Evolutionary conservation across 2,113 vertebrate genomes (phyloP).

Genomic region (Ochotona curzoniae): DNA sequence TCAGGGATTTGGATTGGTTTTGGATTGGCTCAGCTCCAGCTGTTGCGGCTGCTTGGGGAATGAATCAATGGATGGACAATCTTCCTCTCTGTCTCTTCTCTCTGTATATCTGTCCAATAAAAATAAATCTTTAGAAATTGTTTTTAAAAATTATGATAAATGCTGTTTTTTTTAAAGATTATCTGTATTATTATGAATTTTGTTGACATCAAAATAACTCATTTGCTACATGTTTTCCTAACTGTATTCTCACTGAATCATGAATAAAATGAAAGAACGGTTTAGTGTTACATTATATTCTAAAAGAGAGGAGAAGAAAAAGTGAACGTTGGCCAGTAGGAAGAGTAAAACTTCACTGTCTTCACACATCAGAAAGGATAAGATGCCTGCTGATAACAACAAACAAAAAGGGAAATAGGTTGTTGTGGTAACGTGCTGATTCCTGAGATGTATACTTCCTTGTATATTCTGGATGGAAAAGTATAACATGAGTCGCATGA

Average conservation of each 20-base stretch:
- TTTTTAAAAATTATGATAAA: no score
- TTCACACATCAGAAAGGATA: not conserved
- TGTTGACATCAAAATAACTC: not conserved
- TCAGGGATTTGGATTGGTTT: no score
- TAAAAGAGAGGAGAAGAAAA: not conserved
- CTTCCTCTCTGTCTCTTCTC: no score
- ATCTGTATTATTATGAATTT: not conserved
- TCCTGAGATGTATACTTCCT: not conserved
- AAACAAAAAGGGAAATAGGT: not conserved
- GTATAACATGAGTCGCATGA: not conserved
- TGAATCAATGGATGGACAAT: no score
- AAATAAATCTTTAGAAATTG: no score
- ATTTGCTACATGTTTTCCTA: not conserved
- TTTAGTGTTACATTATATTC: not conserved
- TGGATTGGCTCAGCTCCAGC: no score
- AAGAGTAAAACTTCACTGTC: not conserved
- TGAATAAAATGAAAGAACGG: not conserved
- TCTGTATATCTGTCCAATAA: no score
- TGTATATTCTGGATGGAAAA: not conserved
- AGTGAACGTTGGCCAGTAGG: not conserved
- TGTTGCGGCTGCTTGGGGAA: no score
- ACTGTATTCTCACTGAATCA: not conserved
- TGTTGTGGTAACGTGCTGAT: not conserved
- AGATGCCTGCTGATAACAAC: not conserved
- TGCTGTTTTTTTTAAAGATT: no score